phyloP scores from a whole-genome alignment of 2,113 vertebrate genomes.

The Phylloscopus trochilus region DNA sequence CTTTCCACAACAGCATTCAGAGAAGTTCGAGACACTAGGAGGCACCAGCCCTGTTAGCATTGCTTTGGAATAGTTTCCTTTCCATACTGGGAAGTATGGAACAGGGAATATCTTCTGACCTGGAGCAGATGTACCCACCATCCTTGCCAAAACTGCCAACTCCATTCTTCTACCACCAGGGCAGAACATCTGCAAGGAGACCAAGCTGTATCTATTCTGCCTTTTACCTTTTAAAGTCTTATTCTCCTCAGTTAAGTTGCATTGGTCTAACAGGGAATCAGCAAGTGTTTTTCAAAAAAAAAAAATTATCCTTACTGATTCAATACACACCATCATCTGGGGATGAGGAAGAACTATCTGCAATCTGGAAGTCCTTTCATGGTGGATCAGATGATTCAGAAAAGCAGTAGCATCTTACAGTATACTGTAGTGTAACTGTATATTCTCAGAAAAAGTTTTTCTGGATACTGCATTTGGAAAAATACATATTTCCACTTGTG shows the following conservation, averaged over 20 bases:
- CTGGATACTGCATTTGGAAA: not conserved
- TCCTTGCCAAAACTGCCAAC: not conserved
- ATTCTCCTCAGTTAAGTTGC: not conserved
- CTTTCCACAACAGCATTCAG: not conserved
- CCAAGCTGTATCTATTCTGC: not conserved
- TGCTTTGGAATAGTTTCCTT: not conserved
- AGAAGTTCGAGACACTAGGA: not conserved
- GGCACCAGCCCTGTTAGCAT: not conserved
- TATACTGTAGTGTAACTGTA: not conserved
- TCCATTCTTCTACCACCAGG: not conserved
- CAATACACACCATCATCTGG: not conserved
- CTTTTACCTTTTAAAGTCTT: not conserved
- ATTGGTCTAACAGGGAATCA: not conserved
- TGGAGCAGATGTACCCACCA: not conserved
- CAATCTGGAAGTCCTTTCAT: not conserved
- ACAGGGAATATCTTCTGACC: not conserved
- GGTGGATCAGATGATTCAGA: not conserved
- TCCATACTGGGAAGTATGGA: not conserved
- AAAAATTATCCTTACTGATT: not conserved
- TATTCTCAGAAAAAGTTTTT: not conserved
- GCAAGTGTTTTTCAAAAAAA: not conserved
- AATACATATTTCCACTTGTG: not conserved
- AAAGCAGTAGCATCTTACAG: not conserved
- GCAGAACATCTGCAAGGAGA: not conserved
- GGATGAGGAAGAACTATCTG: not conserved